These are phyloP conservation scores for Hydrochoerus hydrochaeris DNA, from an alignment of 2,113 vertebrate genomes.

Conservation along the genomic window DNA sequence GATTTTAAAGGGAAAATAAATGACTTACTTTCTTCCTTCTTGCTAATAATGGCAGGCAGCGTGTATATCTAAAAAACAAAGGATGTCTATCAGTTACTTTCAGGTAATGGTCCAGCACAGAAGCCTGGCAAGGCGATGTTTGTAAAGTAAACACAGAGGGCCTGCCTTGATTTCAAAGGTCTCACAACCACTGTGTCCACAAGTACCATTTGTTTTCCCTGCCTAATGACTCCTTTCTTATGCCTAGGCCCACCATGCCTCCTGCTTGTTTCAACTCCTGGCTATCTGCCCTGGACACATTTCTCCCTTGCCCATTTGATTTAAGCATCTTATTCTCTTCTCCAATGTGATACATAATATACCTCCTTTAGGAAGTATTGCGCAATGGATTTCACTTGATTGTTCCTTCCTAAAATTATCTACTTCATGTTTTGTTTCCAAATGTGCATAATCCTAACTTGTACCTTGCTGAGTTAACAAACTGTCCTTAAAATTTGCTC, in stretches of 20 bases:
- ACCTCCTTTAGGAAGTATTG: background rate
- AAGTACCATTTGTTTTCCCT: background rate
- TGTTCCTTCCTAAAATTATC: background rate
- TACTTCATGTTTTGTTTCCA: background rate
- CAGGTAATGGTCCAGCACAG: background rate
- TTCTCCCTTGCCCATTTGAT: background rate
- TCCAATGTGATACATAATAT: accelerated
- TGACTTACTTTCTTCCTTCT: constrained; percentile 98
- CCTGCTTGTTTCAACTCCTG: too few relatives aligned
- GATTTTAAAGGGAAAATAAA: constrained; percentile 31
- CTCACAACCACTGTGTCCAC: background rate
- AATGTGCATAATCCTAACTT: background rate
- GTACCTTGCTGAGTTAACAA: background rate
- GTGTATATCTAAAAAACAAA: constrained; percentile 94
- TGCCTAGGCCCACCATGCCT: background rate
- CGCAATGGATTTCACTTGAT: background rate
- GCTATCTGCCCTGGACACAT: background rate
- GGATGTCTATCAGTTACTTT: background rate
- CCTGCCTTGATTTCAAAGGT: background rate
- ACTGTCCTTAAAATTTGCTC: background rate
- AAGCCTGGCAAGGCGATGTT: background rate
- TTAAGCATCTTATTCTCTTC: background rate
- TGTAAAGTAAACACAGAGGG: background rate
- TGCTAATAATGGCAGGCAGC: constrained; percentile 95
- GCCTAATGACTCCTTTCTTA: background rate